These are phyloP conservation scores for Formica aserva DNA, from an alignment of 2,888 invertebrate species.

Conservation along the genomic window DNA sequence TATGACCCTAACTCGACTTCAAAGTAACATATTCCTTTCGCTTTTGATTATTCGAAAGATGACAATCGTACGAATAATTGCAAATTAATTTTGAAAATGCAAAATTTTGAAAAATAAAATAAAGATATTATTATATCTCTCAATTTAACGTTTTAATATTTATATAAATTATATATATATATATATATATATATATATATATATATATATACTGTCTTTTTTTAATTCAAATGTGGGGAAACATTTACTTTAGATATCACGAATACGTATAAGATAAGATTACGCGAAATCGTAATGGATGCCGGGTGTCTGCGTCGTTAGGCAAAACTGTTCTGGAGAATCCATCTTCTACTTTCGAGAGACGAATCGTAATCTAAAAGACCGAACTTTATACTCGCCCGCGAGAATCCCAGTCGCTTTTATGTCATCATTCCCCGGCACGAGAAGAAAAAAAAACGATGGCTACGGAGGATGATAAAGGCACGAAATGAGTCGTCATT, in stretches of 20 bases:
- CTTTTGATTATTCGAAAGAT: background rate
- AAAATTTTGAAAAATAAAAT: background rate
- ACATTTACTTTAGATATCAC: background rate
- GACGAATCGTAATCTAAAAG: slow-evolving; percentile 37
- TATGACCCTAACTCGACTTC: slow-evolving; percentile 20
- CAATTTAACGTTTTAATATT: background rate
- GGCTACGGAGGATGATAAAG: slow-evolving; percentile 47
- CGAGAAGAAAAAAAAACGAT: slow-evolving; percentile 34
- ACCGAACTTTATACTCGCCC: slow-evolving; percentile 33
- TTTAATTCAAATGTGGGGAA: background rate
- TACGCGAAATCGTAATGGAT: background rate
- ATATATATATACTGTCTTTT: too few species aligned
- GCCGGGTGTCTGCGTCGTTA: background rate
- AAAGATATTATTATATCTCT: background rate
- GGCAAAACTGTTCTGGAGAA: slow-evolving; percentile 4
- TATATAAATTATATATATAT: background rate
- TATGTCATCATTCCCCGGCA: slow-evolving; percentile 11
- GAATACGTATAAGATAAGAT: background rate
- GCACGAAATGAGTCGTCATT: slow-evolving; percentile 42
- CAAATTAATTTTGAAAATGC: background rate
- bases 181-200: background rate
- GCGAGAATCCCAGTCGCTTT: slow-evolving; percentile 41
- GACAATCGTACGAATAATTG: background rate
- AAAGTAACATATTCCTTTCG: slow-evolving; percentile 16
- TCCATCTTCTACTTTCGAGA: background rate